Percentiles rank a stretch among this genome's conserved stretches.
Conservation (phyloP, 2,797 vertebrate genomes). For the Poliocrania exsul region DNA sequence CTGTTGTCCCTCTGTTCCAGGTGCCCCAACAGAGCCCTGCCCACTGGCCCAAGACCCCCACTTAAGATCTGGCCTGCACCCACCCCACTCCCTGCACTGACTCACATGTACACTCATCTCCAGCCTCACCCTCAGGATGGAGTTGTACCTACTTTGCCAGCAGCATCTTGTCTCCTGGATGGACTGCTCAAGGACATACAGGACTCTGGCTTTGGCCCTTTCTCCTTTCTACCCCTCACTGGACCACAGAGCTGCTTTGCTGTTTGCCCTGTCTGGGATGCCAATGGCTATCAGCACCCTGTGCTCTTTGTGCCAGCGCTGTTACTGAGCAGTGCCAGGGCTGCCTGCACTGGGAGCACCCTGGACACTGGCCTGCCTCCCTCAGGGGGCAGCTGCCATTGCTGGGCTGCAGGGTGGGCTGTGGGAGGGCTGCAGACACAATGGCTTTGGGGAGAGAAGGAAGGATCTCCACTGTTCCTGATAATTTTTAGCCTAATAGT, state of each 20-base stretch:
- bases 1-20: background rate
- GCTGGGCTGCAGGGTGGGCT: background rate
- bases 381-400: no score
- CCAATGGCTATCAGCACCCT: background rate
- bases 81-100: background rate
- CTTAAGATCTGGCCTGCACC: background rate
- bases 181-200: rapidly evolving
- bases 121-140: no score
- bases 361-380: background rate
- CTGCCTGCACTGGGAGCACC: no score
- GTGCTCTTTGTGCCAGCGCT: background rate
- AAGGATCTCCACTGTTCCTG: background rate
- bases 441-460: background rate
- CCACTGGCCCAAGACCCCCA: background rate
- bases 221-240: background rate
- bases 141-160: background rate
- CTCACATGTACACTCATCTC: rapidly evolving
- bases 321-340: background rate
- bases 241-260: background rate
- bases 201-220: background rate
- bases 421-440: background rate
- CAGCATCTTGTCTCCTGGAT: background rate
- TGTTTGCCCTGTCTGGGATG: background rate
- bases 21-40: background rate
- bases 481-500: background rate